Evolutionary conservation across 2,797 vertebrate species (phyloP).

Genomic region (Saxicola maurus): DNA sequence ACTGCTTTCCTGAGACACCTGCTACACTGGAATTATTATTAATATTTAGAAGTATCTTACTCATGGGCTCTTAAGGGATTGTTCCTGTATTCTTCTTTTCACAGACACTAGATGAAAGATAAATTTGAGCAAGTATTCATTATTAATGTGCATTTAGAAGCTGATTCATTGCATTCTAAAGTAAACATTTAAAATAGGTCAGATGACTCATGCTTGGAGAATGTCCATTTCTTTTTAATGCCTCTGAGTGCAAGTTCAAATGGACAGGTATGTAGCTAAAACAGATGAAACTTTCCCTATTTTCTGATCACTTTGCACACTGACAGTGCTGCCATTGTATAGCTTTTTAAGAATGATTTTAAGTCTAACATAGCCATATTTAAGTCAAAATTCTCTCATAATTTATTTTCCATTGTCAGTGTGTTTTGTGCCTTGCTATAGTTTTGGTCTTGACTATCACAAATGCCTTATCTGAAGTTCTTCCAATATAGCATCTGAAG

Average conservation of each 20-base stretch:
- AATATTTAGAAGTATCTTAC: neutral
- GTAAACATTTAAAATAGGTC: neutral
- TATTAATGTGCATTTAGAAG: neutral
- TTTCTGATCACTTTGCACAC: neutral
- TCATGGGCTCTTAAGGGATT: neutral
- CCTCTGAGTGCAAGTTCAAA: neutral
- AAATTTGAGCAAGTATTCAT: neutral
- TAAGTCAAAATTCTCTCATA: neutral
- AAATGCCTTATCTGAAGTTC: neutral
- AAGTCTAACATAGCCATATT: neutral
- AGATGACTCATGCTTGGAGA: neutral
- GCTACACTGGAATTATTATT: neutral
- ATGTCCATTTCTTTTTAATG: neutral
- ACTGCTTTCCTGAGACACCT: neutral
- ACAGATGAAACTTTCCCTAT: neutral
- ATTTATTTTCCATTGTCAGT: neutral
- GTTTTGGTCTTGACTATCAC: neutral
- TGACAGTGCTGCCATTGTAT: neutral
- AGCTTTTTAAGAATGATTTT: neutral
- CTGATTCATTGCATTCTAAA: neutral
- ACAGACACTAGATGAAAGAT: neutral
- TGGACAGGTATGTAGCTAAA: neutral
- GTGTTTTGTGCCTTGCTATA: neutral
- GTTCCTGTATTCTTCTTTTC: neutral
- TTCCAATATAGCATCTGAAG: neutral